Percentiles rank a stretch among this genome's conserved stretches.
Evolutionary conservation across 2,113 vertebrate genomes (phyloP).

Genomic region (Larimichthys polyactis): DNA sequence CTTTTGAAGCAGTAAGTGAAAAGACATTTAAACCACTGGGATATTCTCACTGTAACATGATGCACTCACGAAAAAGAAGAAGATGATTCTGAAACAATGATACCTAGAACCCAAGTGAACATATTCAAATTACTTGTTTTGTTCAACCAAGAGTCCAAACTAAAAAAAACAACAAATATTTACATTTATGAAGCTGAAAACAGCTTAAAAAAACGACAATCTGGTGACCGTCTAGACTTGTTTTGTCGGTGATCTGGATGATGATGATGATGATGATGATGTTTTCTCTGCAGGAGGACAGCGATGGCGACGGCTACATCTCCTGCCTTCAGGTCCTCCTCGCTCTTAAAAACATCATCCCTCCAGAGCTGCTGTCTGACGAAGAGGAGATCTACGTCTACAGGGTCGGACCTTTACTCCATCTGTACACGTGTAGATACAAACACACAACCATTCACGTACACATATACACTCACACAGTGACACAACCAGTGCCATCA

Average conservation of each 20-base stretch:
- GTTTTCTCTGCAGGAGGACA: conserved; percentile 78
- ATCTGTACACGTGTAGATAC: not conserved
- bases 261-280: not conserved
- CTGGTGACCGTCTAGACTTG: too few species aligned
- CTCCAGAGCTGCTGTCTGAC: conserved; percentile 80
- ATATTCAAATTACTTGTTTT: too few species aligned
- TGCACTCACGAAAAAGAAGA: not conserved
- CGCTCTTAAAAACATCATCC: conserved; percentile 81
- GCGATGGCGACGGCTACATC: conserved; percentile 82
- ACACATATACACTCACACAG: not conserved
- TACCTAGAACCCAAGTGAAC: too few species aligned
- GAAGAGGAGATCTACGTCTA: conserved; percentile 88
- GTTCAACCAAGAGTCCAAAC: not conserved
- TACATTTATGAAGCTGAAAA: too few species aligned
- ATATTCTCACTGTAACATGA: conserved; percentile 30
- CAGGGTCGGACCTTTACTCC: conserved; percentile 49
- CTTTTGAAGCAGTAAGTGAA: conserved; percentile 94
- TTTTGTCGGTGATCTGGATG: not conserved
- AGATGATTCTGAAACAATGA: not conserved
- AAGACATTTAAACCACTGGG: conserved; percentile 68
- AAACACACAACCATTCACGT: not conserved
- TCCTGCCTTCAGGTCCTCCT: conserved; percentile 82
- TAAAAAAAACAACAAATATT: not conserved
- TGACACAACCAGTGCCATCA: not conserved
- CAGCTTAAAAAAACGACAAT: not conserved